Percentiles rank a stretch among this genome's conserved stretches.
Conservation (phyloP, 1,140 invertebrate species). For the Panagrolaimus sp. region DNA sequence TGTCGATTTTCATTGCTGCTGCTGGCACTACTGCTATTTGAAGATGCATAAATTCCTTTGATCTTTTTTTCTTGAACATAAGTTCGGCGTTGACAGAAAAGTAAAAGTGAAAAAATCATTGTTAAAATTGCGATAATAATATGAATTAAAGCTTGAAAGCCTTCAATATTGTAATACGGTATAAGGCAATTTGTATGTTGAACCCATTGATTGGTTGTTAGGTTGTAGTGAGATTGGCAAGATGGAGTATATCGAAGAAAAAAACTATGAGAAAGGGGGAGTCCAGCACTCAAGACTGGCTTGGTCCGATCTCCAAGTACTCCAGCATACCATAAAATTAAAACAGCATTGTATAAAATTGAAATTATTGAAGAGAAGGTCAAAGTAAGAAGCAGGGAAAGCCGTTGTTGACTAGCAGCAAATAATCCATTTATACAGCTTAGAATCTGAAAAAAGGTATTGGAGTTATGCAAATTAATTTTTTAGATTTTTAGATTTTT, state of each 20-base stretch:
- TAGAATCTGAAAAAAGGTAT: conserved; percentile 12
- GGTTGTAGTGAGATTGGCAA: background rate
- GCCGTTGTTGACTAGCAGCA: conserved; percentile 12
- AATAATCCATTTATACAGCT: conserved; percentile 16
- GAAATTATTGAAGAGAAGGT: background rate
- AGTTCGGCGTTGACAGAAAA: background rate
- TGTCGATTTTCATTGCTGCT: background rate
- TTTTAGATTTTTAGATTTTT: background rate
- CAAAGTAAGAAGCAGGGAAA: background rate
- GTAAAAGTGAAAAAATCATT: background rate
- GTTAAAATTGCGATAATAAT: conserved; percentile 11
- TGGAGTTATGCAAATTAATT: background rate
- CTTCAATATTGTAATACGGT: conserved; percentile 15
- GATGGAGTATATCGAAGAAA: conserved; percentile 6
- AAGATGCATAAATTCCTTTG: background rate
- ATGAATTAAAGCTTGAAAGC: background rate
- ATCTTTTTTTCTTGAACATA: background rate
- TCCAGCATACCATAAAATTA: conserved; percentile 13
- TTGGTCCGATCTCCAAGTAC: background rate
- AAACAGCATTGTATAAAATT: background rate
- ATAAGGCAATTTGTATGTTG: background rate
- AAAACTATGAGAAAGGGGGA: conserved; percentile 11
- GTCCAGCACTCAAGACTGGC: background rate
- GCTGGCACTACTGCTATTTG: background rate
- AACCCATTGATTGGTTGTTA: background rate